Evolutionary conservation across 2,888 invertebrate species (phyloP), one percentile per base, ranked within the genome.

Genomic region (Diploptera punctata): DNA sequence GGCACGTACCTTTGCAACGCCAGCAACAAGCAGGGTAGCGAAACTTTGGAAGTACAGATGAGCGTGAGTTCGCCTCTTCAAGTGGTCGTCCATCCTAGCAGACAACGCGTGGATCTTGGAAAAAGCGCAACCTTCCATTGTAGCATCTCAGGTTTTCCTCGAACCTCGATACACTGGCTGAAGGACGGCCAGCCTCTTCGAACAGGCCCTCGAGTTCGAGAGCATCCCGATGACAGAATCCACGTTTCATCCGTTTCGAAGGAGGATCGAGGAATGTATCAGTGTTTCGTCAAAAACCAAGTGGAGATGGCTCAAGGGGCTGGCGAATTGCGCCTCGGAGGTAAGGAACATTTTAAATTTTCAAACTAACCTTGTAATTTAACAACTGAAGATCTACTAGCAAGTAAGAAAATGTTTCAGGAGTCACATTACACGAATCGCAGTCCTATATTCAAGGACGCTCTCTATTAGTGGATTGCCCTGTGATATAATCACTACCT

Each of bases 1-100:
- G 87, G 87, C 0, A 81, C 83, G 10, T 87, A 87, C 78, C 83
- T 83, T 77, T 87, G 87, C 79, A 85, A 86, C 19, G 85, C 86
- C 24, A 86, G 85, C 70, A 87, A 87, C 77, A 82, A 83, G 4
- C 86, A 86, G 76, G 87, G 87, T 38, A 86, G 84, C 76, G 87
- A 87, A 78, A 84, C 84, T 18, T 80, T 87, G 70, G 87, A 87
- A 81, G 82, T 87, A 49, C 83, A 86, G 76, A 78, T 87, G 72
- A 83, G 84, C 19, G 84, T 84, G 71, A 81, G 82, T 38, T 81
- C 82, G 21, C 80, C 83, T 13, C 78, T 84, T 49, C 81, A 80
- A 74, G 81, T 84, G 73, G 82, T 81, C 77, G 80, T 84, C 24
- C 82, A 83, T 62, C 84, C 84, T 13, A 78, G 80, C 67, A 80